Percentiles rank a stretch among this genome's conserved stretches.
Evolutionary conservation across 2,113 vertebrate genomes (phyloP).

Genomic region (Festucalex cinctus): DNA sequence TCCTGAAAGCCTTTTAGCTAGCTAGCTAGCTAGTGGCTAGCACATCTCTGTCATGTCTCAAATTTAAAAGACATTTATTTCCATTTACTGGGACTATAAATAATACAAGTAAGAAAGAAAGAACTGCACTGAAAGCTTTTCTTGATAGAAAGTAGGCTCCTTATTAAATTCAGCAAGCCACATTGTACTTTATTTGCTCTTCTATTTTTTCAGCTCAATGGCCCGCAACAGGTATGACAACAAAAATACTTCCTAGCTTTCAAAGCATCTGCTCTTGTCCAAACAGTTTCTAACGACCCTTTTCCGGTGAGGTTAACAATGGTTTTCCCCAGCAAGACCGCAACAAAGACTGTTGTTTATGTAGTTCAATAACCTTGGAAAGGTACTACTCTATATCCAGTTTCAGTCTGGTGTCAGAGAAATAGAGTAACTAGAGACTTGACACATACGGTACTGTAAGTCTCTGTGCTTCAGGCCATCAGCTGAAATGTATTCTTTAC

Average conservation of each 20-base stretch:
- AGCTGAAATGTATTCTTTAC: background rate
- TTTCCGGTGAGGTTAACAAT: background rate
- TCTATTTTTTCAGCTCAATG: background rate
- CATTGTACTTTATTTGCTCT: background rate
- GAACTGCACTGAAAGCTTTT: background rate
- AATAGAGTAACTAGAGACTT: background rate
- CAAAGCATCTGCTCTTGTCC: background rate
- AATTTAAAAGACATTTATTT: too few relatives aligned
- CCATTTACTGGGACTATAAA: too few relatives aligned
- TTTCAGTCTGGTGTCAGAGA: conserved; percentile 5
- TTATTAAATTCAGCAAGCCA: too few relatives aligned
- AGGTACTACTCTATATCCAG: conserved; percentile 1
- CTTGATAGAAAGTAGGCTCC: background rate
- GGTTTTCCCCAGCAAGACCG: background rate
- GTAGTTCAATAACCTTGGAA: conserved; percentile 1
- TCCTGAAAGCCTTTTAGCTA: too few relatives aligned
- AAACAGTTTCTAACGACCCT: background rate
- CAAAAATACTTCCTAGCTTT: background rate
- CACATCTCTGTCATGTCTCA: too few relatives aligned
- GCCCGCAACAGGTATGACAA: background rate
- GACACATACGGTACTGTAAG: background rate
- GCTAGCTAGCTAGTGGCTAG: too few relatives aligned
- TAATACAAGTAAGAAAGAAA: too few relatives aligned
- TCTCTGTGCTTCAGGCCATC: background rate
- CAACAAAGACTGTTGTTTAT: background rate